These are phyloP conservation scores for Caenorhabditis sinica DNA, from an alignment of 2,888 invertebrate genomes.

Conservation along the genomic window DNA sequence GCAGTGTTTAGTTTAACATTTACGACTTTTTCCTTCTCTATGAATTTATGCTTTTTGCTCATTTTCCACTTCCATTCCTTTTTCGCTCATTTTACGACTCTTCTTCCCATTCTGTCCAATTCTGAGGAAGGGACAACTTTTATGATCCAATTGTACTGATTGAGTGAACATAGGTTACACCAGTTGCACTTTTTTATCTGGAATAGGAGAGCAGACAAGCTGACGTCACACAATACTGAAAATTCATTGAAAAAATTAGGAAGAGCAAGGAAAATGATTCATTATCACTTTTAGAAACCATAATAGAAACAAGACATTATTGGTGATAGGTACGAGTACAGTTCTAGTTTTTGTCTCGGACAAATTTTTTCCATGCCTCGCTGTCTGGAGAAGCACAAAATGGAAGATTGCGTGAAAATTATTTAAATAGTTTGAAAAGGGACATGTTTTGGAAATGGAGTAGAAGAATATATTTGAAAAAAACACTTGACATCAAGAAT, in stretches of 20 bases:
- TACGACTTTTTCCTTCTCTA: slow-evolving; percentile 9
- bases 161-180: neutral
- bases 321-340: neutral
- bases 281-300: neutral
- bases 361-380: neutral
- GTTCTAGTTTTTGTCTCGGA: neutral
- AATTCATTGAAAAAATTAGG: slow-evolving; percentile 13
- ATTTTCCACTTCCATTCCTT: neutral
- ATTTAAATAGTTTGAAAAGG: neutral
- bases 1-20: slow-evolving; percentile 19
- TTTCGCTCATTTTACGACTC: neutral
- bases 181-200: neutral
- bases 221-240: neutral
- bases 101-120: neutral
- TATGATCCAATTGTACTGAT: neutral
- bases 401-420: neutral
- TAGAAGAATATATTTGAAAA: neutral
- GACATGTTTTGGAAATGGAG: neutral
- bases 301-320: neutral
- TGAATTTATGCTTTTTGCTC: slow-evolving; percentile 20
- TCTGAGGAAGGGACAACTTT: no score
- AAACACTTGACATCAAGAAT: neutral
- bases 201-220: neutral
- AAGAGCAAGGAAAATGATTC: neutral
- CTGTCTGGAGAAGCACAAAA: neutral